These are phyloP conservation scores for Muntiacus reevesi DNA, from an alignment of 2,113 vertebrate species.

Conservation along the genomic window DNA sequence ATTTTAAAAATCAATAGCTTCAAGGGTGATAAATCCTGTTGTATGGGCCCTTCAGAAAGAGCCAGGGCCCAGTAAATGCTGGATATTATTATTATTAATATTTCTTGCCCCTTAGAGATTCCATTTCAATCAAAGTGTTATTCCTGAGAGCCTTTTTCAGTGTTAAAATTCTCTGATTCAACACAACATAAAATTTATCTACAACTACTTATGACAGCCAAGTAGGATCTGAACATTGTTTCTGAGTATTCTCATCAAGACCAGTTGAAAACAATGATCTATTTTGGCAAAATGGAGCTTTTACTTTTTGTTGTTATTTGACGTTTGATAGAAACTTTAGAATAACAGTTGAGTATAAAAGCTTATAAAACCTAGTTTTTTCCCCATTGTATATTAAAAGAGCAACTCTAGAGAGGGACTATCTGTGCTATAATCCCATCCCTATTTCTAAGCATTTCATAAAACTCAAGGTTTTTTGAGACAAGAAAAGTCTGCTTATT, in stretches of 20 bases:
- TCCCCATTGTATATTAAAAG: background rate
- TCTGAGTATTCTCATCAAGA: constrained; percentile 1
- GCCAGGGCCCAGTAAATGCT: background rate
- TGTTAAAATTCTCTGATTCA: constrained; percentile 31
- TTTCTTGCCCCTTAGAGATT: background rate
- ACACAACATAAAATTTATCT: background rate
- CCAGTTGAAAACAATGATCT: background rate
- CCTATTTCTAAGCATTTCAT: constrained; percentile 13
- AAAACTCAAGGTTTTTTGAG: constrained; percentile 35
- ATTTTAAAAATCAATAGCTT: background rate
- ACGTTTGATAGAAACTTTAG: constrained; percentile 33
- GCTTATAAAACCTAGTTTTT: background rate
- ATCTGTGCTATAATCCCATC: background rate
- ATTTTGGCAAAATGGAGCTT: constrained; percentile 10
- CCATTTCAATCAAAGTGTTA: background rate
- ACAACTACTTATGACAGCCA: background rate
- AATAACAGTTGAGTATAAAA: background rate
- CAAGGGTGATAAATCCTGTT: background rate
- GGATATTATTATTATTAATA: background rate
- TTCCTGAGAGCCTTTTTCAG: background rate
- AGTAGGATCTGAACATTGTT: background rate
- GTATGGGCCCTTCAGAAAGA: background rate
- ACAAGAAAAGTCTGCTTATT: background rate
- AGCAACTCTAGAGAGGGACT: background rate
- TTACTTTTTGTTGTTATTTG: background rate